Conservation (phyloP, 2,888 invertebrate genomes). For the Pelosia muscerda region DNA sequence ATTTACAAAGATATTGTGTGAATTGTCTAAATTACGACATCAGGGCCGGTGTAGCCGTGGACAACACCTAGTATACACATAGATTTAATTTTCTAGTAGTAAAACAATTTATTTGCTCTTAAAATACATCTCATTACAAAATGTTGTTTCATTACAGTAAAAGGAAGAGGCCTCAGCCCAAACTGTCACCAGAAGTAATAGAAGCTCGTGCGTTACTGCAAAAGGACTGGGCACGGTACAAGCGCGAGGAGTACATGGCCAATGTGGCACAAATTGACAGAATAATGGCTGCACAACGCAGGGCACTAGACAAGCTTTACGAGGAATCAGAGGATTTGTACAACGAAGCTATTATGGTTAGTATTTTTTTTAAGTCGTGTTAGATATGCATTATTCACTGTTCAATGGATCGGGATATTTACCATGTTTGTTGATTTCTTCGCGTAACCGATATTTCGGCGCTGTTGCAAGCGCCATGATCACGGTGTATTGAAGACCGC, state of each 20-base stretch:
- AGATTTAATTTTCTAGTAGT: too few relatives aligned
- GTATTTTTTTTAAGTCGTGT: not conserved
- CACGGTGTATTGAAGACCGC: too few relatives aligned
- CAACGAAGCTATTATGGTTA: slow-evolving; percentile 93
- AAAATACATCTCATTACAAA: not conserved
- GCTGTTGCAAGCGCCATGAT: too few relatives aligned
- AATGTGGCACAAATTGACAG: slow-evolving; percentile 91
- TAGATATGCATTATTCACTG: too few relatives aligned
- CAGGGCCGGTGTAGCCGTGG: too few relatives aligned
- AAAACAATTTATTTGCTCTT: not conserved
- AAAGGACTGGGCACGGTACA: slow-evolving; percentile 93
- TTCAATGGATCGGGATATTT: too few relatives aligned
- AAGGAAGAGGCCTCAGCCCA: slow-evolving; percentile 78
- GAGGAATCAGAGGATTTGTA: slow-evolving; percentile 95
- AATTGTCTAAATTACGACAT: too few relatives aligned
- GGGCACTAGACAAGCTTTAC: slow-evolving; percentile 93
- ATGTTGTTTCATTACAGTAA: slow-evolving; percentile 60
- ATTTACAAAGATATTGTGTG: too few relatives aligned
- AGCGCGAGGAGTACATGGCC: slow-evolving; percentile 87
- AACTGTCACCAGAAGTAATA: slow-evolving; percentile 85
- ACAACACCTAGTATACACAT: too few relatives aligned
- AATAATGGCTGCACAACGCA: slow-evolving; percentile 89
- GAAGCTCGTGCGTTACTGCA: slow-evolving; percentile 89
- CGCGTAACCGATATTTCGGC: too few relatives aligned
- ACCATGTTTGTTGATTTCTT: too few relatives aligned